Conservation (phyloP, 2,797 vertebrate species). For the Gymnocypris eckloni region DNA sequence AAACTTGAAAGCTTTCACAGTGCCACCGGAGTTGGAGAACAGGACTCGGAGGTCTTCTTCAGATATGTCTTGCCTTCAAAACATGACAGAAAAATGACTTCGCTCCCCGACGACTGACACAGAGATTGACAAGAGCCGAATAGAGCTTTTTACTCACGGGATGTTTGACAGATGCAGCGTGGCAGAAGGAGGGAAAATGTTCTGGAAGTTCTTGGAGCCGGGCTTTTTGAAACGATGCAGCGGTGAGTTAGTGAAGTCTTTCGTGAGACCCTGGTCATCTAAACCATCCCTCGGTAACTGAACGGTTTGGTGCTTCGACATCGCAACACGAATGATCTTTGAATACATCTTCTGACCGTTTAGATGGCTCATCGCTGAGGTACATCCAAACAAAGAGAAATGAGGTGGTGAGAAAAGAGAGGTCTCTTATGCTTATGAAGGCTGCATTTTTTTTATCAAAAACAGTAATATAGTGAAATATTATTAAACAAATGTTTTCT, state of each 20-base stretch:
- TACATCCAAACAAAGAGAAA: background rate
- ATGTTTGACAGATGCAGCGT: constrained; percentile 97
- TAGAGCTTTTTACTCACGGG: constrained; percentile 83
- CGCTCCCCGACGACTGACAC: constrained; percentile 28
- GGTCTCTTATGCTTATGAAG: background rate
- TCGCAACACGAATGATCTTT: constrained; percentile 95
- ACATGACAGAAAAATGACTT: constrained; percentile 52
- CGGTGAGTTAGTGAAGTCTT: constrained; percentile 96
- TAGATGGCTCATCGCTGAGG: constrained; percentile 94
- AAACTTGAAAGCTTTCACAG: constrained; percentile 98
- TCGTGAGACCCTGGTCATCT: constrained; percentile 96
- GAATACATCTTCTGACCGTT: constrained; percentile 98
- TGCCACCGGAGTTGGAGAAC: constrained; percentile 94
- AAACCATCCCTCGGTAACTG: constrained; percentile 95
- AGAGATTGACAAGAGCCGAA: constrained; percentile 30
- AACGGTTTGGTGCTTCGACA: constrained; percentile 96
- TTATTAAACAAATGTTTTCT: background rate
- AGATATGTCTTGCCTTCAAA: constrained; percentile 87
- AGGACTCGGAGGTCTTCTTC: constrained; percentile 94
- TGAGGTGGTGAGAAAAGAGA: background rate
- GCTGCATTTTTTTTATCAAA: background rate
- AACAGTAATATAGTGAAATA: background rate
- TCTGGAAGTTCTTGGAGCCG: constrained; percentile 97
- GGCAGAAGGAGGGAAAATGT: constrained; percentile 96
- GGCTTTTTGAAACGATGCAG: constrained; percentile 98